A percentile compares a stretch with the other conserved stretches of the same genome.
These are phyloP conservation scores for Quadroppia sp. DNA, from an alignment of 2,888 invertebrate genomes.

Conservation along the genomic window DNA sequence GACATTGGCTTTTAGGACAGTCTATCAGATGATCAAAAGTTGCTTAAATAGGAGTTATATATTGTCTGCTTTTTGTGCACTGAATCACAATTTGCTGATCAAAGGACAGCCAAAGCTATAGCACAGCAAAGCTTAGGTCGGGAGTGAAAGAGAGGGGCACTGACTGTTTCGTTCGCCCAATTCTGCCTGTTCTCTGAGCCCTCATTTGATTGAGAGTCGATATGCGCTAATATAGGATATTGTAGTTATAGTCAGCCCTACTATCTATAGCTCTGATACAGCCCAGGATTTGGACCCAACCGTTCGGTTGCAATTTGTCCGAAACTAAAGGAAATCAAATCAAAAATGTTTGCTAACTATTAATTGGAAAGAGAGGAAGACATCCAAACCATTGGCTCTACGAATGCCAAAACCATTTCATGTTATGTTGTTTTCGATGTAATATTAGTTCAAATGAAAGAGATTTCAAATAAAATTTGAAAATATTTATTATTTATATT, in stretches of 20 bases:
- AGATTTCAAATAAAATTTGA: too few species aligned
- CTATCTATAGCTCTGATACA: background rate
- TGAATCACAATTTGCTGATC: conserved; percentile 6
- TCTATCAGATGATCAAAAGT: background rate
- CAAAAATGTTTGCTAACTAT: background rate
- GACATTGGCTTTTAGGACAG: conserved; percentile 3
- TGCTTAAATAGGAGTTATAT: conserved; percentile 7
- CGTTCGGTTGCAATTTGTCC: background rate
- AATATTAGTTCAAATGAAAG: too few species aligned
- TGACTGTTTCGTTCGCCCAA: conserved; percentile 17
- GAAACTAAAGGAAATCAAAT: background rate
- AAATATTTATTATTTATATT: too few species aligned
- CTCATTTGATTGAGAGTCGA: conserved; percentile 17
- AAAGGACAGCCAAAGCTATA: background rate
- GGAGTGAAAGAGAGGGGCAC: background rate
- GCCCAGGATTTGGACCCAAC: background rate
- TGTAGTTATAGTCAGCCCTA: background rate
- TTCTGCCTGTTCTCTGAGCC: background rate
- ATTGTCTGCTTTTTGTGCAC: background rate
- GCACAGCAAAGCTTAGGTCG: background rate
- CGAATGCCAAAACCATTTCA: too few species aligned
- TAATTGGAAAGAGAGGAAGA: background rate
- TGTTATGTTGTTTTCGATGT: too few species aligned
- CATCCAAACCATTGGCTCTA: background rate
- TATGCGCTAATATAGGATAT: conserved; percentile 27